Conservation (phyloP, 2,113 vertebrate genomes). For the Artemisiospiza belli region DNA sequence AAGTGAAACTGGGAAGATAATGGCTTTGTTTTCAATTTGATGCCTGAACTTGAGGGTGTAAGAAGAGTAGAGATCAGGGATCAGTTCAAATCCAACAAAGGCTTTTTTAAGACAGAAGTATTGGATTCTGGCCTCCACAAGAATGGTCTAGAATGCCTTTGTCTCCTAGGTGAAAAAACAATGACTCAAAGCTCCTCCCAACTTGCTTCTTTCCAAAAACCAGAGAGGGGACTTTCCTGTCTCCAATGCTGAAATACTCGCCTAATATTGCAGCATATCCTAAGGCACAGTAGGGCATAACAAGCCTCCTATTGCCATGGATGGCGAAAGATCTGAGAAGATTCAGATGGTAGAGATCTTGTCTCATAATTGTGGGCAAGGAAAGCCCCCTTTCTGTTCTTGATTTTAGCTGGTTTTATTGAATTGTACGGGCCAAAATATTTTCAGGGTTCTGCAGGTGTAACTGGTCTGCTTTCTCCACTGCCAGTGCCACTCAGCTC, state of each 20-base stretch:
- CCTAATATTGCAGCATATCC: background rate
- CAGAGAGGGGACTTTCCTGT: background rate
- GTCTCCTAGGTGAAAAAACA: background rate
- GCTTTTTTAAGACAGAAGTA: background rate
- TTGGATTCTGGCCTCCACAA: background rate
- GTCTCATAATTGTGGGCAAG: background rate
- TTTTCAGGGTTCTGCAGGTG: background rate
- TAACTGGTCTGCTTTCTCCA: background rate
- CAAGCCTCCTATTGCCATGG: background rate
- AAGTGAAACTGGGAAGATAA: background rate
- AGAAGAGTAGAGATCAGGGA: background rate
- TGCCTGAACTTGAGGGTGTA: background rate
- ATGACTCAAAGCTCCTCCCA: background rate
- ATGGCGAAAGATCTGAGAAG: background rate
- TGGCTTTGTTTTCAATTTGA: background rate
- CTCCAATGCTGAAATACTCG: background rate
- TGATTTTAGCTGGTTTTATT: background rate
- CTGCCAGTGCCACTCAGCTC: rapidly evolving
- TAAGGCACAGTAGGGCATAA: background rate
- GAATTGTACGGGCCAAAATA: background rate
- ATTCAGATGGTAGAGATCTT: background rate
- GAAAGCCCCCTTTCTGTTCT: background rate
- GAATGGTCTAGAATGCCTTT: background rate
- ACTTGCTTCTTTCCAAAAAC: background rate
- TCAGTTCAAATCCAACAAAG: background rate